Evolutionary conservation across 2,888 invertebrate genomes (phyloP), one percentile per base, ranked within the genome.

Genomic region (Nebria salina): DNA sequence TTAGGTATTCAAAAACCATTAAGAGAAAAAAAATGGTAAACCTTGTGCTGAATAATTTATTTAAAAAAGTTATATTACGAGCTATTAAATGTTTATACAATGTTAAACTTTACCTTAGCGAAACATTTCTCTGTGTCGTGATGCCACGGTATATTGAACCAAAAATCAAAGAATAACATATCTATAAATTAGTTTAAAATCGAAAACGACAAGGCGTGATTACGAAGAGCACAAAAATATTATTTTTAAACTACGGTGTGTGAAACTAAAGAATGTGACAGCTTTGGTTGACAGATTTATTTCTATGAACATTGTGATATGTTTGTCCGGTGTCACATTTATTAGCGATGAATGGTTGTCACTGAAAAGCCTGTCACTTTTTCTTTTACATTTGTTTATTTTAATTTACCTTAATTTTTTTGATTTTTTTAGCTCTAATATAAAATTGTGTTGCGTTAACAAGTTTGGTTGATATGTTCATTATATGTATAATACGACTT

Each of bases 181-280:
- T 2, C 11, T 54, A 54, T 54, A 54, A 4, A 54, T 54, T 54
- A 54, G 54, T 13, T 54, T 8, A 54, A 54, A 54, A 54, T 54
- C 13, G 7, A 54, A 54, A 54, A 54, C 54, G 54, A 54, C 54
- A 54, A 54, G 54, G 54, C 54, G 54, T 54, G 13, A 54, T 54
- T 54, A 11, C 54, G 54, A 1, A 13, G 54, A 54, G 54, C 6
- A 54, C 54, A 54, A 54, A 54, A 8, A 54, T 54, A 11, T 11
- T 54, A 54, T 54, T 54, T 54, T 54, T 54, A 54, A 54, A 54
- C 54, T 54, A 54, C 54, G 54, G 54, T 54, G 54, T 54, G 54
- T 54, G 54, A 54, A 54, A 54, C 11, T 54, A 54, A 54, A 54
- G 54, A 54, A 54, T 54, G 54, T 54, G 54, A 54, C 54, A 54